Conservation (phyloP, 2,113 vertebrate species). For the Amphiprion ocellaris region DNA sequence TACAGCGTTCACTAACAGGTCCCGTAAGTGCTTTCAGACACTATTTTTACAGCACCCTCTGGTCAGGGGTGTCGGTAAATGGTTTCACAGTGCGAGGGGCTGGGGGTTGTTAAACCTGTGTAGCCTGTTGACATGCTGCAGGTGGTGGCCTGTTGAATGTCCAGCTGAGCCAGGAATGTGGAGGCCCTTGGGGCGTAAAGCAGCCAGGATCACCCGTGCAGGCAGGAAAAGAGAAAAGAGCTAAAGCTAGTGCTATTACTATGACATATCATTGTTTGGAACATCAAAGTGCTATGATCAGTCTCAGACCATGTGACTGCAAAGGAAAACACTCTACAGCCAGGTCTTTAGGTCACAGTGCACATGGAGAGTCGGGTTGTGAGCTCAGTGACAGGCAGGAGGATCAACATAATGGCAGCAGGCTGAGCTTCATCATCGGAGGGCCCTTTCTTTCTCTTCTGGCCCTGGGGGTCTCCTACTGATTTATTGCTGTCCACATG, state of each 20-base stretch:
- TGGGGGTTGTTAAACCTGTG: slow-evolving; percentile 56
- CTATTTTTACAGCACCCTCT: slow-evolving; percentile 60
- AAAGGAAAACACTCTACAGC: background rate
- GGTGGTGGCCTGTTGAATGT: slow-evolving; percentile 77
- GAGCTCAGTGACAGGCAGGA: slow-evolving; percentile 23
- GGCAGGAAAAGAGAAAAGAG: background rate
- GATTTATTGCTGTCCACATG: slow-evolving; percentile 71
- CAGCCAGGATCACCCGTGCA: slow-evolving; percentile 27
- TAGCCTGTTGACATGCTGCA: slow-evolving; percentile 72
- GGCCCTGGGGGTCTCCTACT: slow-evolving; percentile 45
- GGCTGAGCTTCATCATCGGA: slow-evolving; percentile 39
- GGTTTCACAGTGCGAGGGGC: slow-evolving; percentile 39
- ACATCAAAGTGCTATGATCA: slow-evolving; percentile 8
- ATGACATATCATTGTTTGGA: slow-evolving; percentile 14
- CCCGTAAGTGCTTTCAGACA: slow-evolving; percentile 28
- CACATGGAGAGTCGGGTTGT: background rate
- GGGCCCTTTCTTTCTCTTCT: slow-evolving; percentile 58
- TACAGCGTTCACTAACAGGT: slow-evolving; percentile 7
- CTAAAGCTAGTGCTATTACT: background rate
- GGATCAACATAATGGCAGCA: slow-evolving; percentile 39
- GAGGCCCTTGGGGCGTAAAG: slow-evolving; percentile 56
- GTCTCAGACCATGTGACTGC: background rate
- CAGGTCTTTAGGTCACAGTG: slow-evolving; percentile 16
- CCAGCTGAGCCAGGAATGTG: slow-evolving; percentile 80
- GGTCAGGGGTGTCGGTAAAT: slow-evolving; percentile 58